A percentile compares a stretch with the other conserved stretches of the same genome.
Conservation (phyloP, 2,888 invertebrate genomes). For the Philaethria dido region DNA sequence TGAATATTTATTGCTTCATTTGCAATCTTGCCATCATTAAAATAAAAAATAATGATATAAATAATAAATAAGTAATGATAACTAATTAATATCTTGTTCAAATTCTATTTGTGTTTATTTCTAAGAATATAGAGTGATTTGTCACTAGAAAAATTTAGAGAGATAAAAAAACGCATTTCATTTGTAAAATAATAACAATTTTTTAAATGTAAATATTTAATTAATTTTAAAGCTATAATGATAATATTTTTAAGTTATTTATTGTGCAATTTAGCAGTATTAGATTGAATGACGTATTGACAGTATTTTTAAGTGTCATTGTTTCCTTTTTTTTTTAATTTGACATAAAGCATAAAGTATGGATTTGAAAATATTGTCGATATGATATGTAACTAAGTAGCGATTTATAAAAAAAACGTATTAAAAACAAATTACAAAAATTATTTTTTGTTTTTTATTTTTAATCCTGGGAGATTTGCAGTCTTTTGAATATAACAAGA, state of each 20-base stretch:
- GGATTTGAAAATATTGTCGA: conserved; percentile 39
- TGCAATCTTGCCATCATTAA: conserved; percentile 37
- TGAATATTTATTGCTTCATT: conserved; percentile 23
- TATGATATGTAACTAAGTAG: conserved; percentile 59
- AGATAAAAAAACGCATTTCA: too few relatives aligned
- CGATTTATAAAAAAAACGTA: conserved; percentile 68
- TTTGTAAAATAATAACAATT: conserved; percentile 55
- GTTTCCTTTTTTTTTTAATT: conserved; percentile 13
- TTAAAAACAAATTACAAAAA: conserved; percentile 64
- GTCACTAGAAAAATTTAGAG: too few relatives aligned
- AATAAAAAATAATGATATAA: conserved; percentile 43
- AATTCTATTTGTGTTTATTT: not conserved
- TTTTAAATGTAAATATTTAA: conserved; percentile 49
- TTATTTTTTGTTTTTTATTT: conserved; percentile 47
- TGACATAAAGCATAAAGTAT: not conserved
- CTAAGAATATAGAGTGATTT: not conserved
- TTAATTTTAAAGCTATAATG: conserved; percentile 52
- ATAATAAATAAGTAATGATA: conserved; percentile 28
- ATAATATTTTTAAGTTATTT: conserved; percentile 73
- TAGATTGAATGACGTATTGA: conserved; percentile 61
- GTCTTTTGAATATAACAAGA: too few relatives aligned
- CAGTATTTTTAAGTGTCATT: conserved; percentile 53
- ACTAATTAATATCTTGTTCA: not conserved
- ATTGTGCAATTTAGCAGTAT: conserved; percentile 84
- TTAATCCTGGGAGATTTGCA: not conserved